Evolutionary conservation across 2,888 invertebrate genomes (phyloP).

Genomic region (Tenthredo notha): DNA sequence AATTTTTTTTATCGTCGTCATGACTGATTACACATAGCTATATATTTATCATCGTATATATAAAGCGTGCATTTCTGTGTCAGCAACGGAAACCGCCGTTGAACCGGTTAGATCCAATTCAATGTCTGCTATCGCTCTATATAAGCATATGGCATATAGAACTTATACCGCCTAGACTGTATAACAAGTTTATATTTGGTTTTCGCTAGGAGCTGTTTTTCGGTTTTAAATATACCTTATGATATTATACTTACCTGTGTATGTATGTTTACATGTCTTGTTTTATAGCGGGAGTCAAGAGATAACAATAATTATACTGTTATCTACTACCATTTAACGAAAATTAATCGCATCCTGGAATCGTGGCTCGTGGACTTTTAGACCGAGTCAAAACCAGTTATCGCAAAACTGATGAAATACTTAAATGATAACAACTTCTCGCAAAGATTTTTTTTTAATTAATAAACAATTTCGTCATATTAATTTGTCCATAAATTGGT

Average conservation of each 20-base stretch:
- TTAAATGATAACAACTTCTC: background rate
- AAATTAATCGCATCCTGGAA: conserved; percentile 32
- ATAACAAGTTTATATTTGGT: background rate
- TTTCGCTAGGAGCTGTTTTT: background rate
- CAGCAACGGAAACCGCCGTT: conserved; percentile 35
- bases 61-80: background rate
- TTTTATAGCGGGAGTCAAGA: background rate
- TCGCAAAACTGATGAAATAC: background rate
- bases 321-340: background rate
- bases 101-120: conserved; percentile 34
- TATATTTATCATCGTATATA: background rate
- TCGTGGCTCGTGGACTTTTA: conserved; percentile 13
- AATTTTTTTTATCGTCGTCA: background rate
- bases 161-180: background rate
- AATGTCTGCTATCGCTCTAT: conserved; percentile 13
- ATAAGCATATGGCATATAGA: background rate
- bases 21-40: no score
- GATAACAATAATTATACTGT: background rate
- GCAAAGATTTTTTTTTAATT: background rate
- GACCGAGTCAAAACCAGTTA: conserved; percentile 23
- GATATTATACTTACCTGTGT: background rate
- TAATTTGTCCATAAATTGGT: background rate
- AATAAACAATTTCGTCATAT: background rate
- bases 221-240: conserved; percentile 16
- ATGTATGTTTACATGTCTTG: background rate